phyloP scores from a whole-genome alignment of 2,888 invertebrate species.

The Hedychridium roseum region DNA sequence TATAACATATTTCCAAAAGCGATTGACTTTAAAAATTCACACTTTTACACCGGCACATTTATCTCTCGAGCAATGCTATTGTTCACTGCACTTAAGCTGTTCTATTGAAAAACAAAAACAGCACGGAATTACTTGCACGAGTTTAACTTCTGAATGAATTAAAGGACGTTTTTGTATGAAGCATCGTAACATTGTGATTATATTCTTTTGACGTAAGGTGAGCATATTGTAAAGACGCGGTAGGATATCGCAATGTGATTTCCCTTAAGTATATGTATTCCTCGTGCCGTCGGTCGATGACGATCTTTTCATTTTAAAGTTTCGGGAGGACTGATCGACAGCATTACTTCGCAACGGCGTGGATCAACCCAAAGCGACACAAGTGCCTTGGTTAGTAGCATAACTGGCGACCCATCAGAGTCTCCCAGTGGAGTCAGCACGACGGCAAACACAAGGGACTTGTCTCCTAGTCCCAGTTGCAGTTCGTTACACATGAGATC shows the following conservation, averaged over 20 bases:
- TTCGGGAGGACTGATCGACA: conserved; percentile 62
- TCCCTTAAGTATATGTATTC: too few relatives aligned
- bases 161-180: too few relatives aligned
- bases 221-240: conserved; percentile 6
- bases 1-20: too few relatives aligned
- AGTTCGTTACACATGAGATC: conserved; percentile 67
- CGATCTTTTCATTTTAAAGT: conserved; percentile 53
- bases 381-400: conserved; percentile 70
- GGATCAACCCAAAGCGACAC: conserved; percentile 71
- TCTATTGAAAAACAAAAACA: too few relatives aligned
- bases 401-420: conserved; percentile 71
- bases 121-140: conserved; percentile 24
- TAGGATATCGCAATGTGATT: conserved; percentile 14
- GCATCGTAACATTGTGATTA: too few relatives aligned
- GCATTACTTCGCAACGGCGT: conserved; percentile 64
- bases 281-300: too few relatives aligned
- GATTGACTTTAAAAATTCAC: too few relatives aligned
- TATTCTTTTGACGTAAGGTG: conserved; percentile 25
- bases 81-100: too few relatives aligned
- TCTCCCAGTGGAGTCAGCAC: conserved; percentile 66
- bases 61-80: too few relatives aligned
- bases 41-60: too few relatives aligned
- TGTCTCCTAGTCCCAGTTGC: conserved; percentile 68
- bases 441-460: conserved; percentile 65
- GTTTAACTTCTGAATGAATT: conserved; percentile 15